Conservation (phyloP, 2,113 vertebrate genomes). For the Scartelaos histophorus region DNA sequence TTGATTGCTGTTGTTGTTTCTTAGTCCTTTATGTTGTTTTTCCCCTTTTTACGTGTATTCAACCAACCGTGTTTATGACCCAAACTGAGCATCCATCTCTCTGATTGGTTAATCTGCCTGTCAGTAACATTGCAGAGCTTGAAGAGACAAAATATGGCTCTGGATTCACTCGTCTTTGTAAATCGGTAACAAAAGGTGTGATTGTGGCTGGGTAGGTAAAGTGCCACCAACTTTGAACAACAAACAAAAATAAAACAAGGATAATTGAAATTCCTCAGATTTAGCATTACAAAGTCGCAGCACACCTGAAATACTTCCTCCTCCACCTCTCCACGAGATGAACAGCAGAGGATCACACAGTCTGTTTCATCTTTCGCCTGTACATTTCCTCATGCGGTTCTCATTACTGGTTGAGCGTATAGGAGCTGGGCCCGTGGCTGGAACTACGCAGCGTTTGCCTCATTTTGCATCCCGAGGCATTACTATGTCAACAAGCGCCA, state of each 20-base stretch:
- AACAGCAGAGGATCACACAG: constrained; percentile 72
- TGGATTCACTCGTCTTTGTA: too few species aligned
- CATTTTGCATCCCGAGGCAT: constrained; percentile 51
- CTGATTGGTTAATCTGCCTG: too few species aligned
- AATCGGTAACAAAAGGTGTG: too few species aligned
- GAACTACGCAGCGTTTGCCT: constrained; percentile 69
- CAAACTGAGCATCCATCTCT: too few species aligned
- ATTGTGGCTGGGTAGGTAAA: too few species aligned
- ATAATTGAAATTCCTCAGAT: background rate
- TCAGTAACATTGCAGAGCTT: too few species aligned
- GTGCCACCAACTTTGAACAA: too few species aligned
- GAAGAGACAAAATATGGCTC: too few species aligned
- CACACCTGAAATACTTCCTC: constrained; percentile 32
- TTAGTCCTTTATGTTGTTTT: too few species aligned
- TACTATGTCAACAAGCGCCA: constrained; percentile 63
- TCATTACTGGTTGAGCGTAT: constrained; percentile 63
- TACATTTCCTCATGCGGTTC: constrained; percentile 69
- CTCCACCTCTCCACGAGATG: constrained; percentile 52
- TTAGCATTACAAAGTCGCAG: constrained; percentile 11
- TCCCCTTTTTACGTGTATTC: too few species aligned
- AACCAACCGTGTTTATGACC: too few species aligned
- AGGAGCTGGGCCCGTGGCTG: constrained; percentile 47
- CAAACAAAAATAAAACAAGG: background rate
- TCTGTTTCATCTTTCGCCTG: constrained; percentile 74
- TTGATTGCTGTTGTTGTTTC: too few species aligned